phyloP scores from a whole-genome alignment of 2,113 vertebrate species.

The Lucifuga dentata region DNA sequence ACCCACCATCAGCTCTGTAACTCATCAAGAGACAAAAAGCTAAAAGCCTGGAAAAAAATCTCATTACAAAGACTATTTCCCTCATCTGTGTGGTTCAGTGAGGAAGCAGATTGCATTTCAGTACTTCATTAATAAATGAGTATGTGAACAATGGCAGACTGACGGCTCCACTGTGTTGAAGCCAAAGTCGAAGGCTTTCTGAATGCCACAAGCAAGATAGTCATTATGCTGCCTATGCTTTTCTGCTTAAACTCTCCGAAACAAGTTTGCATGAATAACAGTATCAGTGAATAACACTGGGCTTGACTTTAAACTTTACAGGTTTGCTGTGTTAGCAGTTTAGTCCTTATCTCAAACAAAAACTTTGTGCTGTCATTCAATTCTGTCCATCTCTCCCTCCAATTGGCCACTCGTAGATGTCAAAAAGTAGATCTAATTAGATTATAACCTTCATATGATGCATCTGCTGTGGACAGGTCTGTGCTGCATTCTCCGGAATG shows the following conservation, averaged over 20 bases:
- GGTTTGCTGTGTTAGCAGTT: not conserved
- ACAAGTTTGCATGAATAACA: slow-evolving; percentile 26
- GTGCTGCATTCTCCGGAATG: slow-evolving; percentile 1
- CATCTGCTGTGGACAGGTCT: not conserved
- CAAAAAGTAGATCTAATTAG: slow-evolving; percentile 16
- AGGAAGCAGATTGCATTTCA: slow-evolving; percentile 78
- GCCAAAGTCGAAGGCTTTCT: slow-evolving; percentile 52
- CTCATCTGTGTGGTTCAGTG: slow-evolving; percentile 75
- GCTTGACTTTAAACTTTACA: slow-evolving; percentile 6
- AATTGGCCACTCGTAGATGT: not conserved
- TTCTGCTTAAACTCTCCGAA: slow-evolving; percentile 24
- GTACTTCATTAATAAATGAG: slow-evolving; percentile 80
- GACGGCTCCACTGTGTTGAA: slow-evolving; percentile 71
- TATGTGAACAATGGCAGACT: slow-evolving; percentile 70
- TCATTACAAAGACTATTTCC: slow-evolving; percentile 77
- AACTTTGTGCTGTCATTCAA: not conserved
- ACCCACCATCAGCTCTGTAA: slow-evolving; percentile 32
- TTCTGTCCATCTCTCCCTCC: slow-evolving; percentile 15
- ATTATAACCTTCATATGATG: slow-evolving; percentile 12
- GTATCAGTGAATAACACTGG: not conserved
- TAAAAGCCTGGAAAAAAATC: slow-evolving; percentile 62
- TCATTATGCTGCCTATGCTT: slow-evolving; percentile 41
- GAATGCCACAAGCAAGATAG: slow-evolving; percentile 40
- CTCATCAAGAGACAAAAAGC: slow-evolving; percentile 66
- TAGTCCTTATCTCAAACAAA: not conserved